Evolutionary conservation across 2,113 vertebrate genomes (phyloP), one percentile per base, ranked within the genome.

Genomic region (Heterochromis multidens): DNA sequence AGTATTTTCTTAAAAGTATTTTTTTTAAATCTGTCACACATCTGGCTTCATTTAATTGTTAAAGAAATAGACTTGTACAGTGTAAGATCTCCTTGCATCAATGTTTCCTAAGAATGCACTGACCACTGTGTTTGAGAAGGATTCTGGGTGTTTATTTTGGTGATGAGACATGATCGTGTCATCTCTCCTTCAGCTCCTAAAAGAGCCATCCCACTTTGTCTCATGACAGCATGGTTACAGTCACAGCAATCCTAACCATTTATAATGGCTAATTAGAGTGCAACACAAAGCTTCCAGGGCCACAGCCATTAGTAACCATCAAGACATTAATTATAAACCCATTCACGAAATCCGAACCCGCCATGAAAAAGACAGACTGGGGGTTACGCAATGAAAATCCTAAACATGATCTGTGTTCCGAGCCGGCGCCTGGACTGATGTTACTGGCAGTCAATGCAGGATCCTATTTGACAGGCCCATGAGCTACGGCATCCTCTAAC

Each of bases 291-390:
- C 84, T 72, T 79, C 54, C 82, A 76, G 83, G 82, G 89, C 91
- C 87, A 63, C 88, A 35, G 90, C 89, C 92, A 93, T 95, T 90
- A 95, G 90, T 83, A 93, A 90, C 92, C 76, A 91, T 92, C 83
- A 84, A 90, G 89, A 83, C 94, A 95, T 95, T 88, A 95, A 95
- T 96, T 95, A 96, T 95, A 94, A 93, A 95, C 92, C 90, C 52
- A 83, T 93, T 92, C 57, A 81, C 37, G 95, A 92, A 95, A 95
- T 88, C 88, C n/a, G 88, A 96, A 86, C 90, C 93, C 72, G 1
- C 74, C 86, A 52, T 70, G 87, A 92, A 94, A 95, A 92, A 90
- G 89, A 86, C 86, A 60, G 88, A 91, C 79, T 60, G 52, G 33
- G 56, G 80, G 90, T 91, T 88, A 90, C 29, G 88, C 91, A 94